Base-by-base conservation (phyloP, 2,888 invertebrate genomes). In the Tridacna crocea region DNA sequence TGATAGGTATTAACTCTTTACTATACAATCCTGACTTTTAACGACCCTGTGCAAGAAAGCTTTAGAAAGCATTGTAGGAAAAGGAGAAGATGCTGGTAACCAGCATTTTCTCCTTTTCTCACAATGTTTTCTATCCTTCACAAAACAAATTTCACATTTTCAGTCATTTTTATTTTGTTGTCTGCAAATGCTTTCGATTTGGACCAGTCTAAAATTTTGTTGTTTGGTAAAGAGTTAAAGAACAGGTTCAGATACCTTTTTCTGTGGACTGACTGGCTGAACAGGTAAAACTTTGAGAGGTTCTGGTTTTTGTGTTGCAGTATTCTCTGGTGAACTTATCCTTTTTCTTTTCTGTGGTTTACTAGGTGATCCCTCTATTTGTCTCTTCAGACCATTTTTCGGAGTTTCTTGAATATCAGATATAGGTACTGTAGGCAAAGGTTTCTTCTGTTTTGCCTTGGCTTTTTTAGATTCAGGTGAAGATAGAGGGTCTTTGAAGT, bases 231-330 rank as follows among this genome's bases (percentile, higher is more conserved):
- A n/a, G n/a, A n/a, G n/a, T n/a, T n/a, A 36, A 36, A 36, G 2
- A 36, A 36, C 36, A 36, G 36, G 36, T 36, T 36, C 3, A 36
- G 2, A 4, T 70, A 84, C 84, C 84, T 78, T 77, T 76, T 72
- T 73, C 51, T 81, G 84, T 72, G 84, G 84, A 60, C 55, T 80
- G n/a, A 80, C 83, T 60, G 61, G 70, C 27, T 78, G 78, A 12
- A 81, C 58, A 24, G 74, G 80, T 26, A 61, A 8, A 47, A 63
- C 60, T 63, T 79, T 76, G 4, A 78, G 78, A 27, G 83, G 46
- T n/a, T 66, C 66, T 11, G 11, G 0, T 17, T 46, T 66, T 46
- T n/a, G 36, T 19, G 46, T 0, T 10, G 22, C 68, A 26, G 74
- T 75, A 15, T 74, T 72, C 48, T 66, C 75, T 27, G 76, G 78